Base-by-base conservation (phyloP, 2,888 invertebrate species). In the Agrochola litura region DNA sequence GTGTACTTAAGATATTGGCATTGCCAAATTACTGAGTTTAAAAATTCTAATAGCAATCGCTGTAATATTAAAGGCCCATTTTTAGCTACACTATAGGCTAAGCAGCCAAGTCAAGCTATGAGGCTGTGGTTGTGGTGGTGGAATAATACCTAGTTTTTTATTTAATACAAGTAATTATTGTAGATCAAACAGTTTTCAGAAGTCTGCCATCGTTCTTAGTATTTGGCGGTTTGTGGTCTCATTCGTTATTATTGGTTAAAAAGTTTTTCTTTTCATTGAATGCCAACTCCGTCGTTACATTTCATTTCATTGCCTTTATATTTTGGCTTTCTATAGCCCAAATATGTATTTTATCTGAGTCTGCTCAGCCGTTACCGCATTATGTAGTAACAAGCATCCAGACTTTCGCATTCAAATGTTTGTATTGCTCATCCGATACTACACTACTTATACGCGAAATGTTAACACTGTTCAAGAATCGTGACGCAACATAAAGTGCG, bases 401-500 rank as follows among this genome's bases (percentile, higher is more conserved):
- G 61, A 73, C 22, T 41, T 72, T 70, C 64, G 6, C 58, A 12
- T 58, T 25, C 0, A 65, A 41, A 14, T 68, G 25, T 37, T 58
- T 14, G 22, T n/a, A 58, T 70, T 73, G 69, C 73, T 70, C 73
- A 83, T 70, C 79, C 30, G 22, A 8, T 52, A 9, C 14, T 46
- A 41, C 22, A 43, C 30, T 56, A 37, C 46, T 2, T 46, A n/a
- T 68, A 14, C 60, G n/a, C 58, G 81, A 70, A 75, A 72, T 65
- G 74, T 72, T 46, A 68, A 60, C 61, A 63, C 77, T n/a, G 37
- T 63, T 58, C 68, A 77, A 72, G 19, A 76, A 65, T 30, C 10
- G 65, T 83, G 83, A 83, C 85, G 83, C 83, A 83, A 85, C 49
- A 41, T 37, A 16, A 46, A 63, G n/a, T 60, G 73, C 85, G 65